Conservation (phyloP, 1,140 invertebrate genomes). For the Aleiodes sp. region DNA sequence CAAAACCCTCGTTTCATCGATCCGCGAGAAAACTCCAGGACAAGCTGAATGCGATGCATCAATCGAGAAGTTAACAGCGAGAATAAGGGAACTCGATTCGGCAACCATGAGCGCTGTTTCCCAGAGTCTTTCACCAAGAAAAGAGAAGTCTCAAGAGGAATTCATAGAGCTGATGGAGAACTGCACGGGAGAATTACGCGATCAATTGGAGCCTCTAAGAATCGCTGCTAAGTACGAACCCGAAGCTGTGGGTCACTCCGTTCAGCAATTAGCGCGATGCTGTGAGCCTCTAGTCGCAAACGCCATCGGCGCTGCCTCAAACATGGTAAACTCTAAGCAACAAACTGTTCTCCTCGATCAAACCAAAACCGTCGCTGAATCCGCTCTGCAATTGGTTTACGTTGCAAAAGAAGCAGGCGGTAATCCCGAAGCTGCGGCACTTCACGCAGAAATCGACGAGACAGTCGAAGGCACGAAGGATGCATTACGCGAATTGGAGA, state of each 20-base stretch:
- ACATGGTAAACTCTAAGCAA: constrained; percentile 88
- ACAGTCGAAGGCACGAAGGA: constrained; percentile 80
- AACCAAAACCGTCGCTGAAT: constrained; percentile 93
- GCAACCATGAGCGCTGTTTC: constrained; percentile 87
- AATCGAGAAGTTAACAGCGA: constrained; percentile 79
- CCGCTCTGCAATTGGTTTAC: constrained; percentile 84
- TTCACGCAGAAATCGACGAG: constrained; percentile 87
- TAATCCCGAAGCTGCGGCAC: constrained; percentile 85
- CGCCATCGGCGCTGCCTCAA: constrained; percentile 88
- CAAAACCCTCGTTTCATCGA: constrained; percentile 90
- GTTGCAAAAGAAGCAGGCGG: constrained; percentile 90
- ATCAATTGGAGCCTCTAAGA: constrained; percentile 84
- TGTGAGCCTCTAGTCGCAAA: constrained; percentile 86
- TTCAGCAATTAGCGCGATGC: constrained; percentile 83
- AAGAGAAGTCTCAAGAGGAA: constrained; percentile 81
- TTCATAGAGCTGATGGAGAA: constrained; percentile 83
- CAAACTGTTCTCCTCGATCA: constrained; percentile 91
- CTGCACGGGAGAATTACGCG: constrained; percentile 79
- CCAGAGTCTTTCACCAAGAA: constrained; percentile 77
- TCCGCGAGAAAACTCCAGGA: constrained; percentile 94
- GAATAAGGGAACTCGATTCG: constrained; percentile 86
- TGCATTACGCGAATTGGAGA: constrained; percentile 83
- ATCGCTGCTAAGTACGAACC: constrained; percentile 89
- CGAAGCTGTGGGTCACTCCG: constrained; percentile 90
- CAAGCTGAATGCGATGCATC: constrained; percentile 92